Percentiles rank a stretch among this genome's conserved stretches.
These are phyloP conservation scores for Butorides virescens DNA, from an alignment of 2,113 vertebrate species.

Conservation along the genomic window DNA sequence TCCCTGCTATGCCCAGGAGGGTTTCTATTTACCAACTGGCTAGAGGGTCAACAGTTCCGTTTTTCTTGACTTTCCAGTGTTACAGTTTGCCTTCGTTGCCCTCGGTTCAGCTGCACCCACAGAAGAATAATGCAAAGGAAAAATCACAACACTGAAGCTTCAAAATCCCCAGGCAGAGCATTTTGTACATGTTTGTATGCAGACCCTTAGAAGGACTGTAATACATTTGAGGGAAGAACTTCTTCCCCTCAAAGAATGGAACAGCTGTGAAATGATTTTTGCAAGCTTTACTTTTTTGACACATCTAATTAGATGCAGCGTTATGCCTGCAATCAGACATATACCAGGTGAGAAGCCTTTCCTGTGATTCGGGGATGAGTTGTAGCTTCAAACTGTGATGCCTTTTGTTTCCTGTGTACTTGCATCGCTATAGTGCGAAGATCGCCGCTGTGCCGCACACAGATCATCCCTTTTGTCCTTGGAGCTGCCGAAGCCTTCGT, in stretches of 20 bases:
- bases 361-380: neutral
- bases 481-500: neutral
- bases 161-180: neutral
- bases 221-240: neutral
- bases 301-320: neutral
- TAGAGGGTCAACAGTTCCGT: neutral
- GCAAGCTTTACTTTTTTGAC: slow-evolving; percentile 15
- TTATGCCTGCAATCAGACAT: neutral
- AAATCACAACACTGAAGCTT: neutral
- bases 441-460: neutral
- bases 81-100: neutral
- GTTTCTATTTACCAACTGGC: neutral
- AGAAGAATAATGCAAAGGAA: neutral
- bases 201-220: neutral
- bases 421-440: neutral
- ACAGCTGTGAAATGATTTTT: neutral
- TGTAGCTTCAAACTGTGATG: neutral
- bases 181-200: neutral
- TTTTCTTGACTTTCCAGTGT: neutral
- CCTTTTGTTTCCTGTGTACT: neutral
- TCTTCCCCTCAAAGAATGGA: neutral
- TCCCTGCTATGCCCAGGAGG: neutral
- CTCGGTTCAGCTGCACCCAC: neutral
- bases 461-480: neutral
- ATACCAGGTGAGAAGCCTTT: slow-evolving; percentile 3